Conservation (phyloP, 2,888 invertebrate genomes). For the Nycteola revayana region DNA sequence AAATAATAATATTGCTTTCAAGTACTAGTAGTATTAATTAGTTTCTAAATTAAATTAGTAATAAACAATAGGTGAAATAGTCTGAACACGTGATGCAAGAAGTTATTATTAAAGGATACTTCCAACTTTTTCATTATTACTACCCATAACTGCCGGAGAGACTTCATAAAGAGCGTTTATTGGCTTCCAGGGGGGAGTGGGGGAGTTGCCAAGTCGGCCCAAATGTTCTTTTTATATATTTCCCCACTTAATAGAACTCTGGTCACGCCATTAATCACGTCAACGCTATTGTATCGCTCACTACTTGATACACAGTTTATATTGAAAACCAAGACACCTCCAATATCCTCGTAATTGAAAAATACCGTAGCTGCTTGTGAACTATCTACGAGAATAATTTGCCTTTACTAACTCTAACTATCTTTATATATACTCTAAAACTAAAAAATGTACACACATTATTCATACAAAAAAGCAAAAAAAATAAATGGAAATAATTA, state of each 20-base stretch:
- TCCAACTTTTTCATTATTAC: constrained; percentile 55
- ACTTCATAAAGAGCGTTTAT: constrained; percentile 47
- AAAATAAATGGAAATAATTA: no score
- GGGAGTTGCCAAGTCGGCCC: no score
- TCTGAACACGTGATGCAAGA: constrained; percentile 43
- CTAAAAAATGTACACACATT: no score
- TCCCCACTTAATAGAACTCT: constrained; percentile 46
- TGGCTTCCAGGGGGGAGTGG: constrained; percentile 12
- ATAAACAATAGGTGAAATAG: no score
- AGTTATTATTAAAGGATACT: constrained; percentile 57
- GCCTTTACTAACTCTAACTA: no score
- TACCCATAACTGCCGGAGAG: constrained; percentile 45
- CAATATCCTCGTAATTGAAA: constrained; percentile 17
- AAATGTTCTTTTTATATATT: constrained; percentile 43
- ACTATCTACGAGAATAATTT: no score
- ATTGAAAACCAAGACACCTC: constrained; percentile 34
- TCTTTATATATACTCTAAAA: no score
- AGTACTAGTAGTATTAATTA: no score
- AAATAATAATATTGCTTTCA: no score
- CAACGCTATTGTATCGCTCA: constrained; percentile 43
- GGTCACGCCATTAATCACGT: constrained; percentile 53
- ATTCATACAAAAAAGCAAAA: no score
- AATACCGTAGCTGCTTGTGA: not conserved
- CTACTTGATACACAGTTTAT: constrained; percentile 36
- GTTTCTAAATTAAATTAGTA: no score